Evolutionary conservation across 2,888 invertebrate species (phyloP).

Genomic region (Andricus curvator): DNA sequence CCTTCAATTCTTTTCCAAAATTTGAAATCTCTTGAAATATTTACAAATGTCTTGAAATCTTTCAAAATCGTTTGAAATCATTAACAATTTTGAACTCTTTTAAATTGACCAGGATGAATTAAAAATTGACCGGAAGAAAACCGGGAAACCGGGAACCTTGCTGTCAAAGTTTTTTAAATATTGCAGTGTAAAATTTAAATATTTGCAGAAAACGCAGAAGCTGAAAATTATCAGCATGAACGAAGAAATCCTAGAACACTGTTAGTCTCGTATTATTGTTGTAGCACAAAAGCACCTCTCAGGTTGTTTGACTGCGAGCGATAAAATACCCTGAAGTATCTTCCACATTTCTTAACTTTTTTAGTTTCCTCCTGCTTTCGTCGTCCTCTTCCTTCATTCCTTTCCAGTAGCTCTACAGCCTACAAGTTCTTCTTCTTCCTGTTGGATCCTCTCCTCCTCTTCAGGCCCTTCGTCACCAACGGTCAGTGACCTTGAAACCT

Average conservation of each 20-base stretch:
- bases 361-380: neutral
- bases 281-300: neutral
- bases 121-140: too few species aligned
- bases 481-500: conserved; percentile 63
- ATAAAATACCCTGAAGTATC: neutral
- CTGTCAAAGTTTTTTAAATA: neutral
- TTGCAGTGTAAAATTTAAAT: neutral
- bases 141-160: too few species aligned
- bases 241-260: neutral
- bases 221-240: neutral
- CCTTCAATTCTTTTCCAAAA: too few species aligned
- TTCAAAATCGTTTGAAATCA: too few species aligned
- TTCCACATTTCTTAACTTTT: neutral
- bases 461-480: conserved; percentile 62
- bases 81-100: too few species aligned
- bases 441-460: conserved; percentile 38
- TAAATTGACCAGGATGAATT: too few species aligned
- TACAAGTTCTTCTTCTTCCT: conserved; percentile 52
- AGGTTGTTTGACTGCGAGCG: neutral
- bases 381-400: conserved; percentile 42
- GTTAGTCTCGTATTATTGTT: neutral
- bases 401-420: conserved; percentile 40
- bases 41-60: too few species aligned
- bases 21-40: too few species aligned
- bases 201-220: neutral